Evolutionary conservation across 2,888 invertebrate species (phyloP), one percentile per base, ranked within the genome.

Genomic region (Galerucella pusilla): DNA sequence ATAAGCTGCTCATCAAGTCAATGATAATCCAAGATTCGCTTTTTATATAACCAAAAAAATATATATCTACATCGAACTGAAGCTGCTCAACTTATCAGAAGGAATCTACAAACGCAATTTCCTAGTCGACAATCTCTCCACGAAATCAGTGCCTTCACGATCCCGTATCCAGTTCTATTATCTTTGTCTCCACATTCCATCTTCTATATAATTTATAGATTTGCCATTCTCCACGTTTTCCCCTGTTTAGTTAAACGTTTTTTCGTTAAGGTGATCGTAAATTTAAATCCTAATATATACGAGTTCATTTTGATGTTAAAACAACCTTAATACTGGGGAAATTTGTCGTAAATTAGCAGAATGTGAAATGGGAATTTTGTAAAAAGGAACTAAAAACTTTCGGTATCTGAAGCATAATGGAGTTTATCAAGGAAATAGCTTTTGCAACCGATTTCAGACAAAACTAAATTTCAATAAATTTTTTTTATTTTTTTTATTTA

Each of bases 21-120:
- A 12, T 4, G 46, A 46, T 46, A 46, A 46, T 46, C 49, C 49
- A 3, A 14, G 14, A 11, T 49, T 49, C 49, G 12, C 11, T 14
- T 49, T 49, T 42, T 0, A 49, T 11, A 12, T 49, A 14, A 12
- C 49, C 11, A 49, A 49, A 49, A 46, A 49, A 20, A 20, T 14
- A n/a, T 7, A 52, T 52, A 10, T 57, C 57, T 57, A 57, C 46
- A 65, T 46, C 64, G n/a, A 63, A 63, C 61, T 46, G 35, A 63
- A 63, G 68, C 42, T 63, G 73, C 74, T 73, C 75, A 57, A 71
- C 77, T 78, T 79, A 80, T 80, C 81, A 67, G 74, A 64, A 74
- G 25, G 73, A 73, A 87, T 86, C 86, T 85, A 85, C 86, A 85
- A 86, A 86, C 85, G 85, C 86, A 86, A 86, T 86, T 86, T 86